Base-by-base conservation (phyloP, 2,113 vertebrate species). In the Benitochromis conjunctus region DNA sequence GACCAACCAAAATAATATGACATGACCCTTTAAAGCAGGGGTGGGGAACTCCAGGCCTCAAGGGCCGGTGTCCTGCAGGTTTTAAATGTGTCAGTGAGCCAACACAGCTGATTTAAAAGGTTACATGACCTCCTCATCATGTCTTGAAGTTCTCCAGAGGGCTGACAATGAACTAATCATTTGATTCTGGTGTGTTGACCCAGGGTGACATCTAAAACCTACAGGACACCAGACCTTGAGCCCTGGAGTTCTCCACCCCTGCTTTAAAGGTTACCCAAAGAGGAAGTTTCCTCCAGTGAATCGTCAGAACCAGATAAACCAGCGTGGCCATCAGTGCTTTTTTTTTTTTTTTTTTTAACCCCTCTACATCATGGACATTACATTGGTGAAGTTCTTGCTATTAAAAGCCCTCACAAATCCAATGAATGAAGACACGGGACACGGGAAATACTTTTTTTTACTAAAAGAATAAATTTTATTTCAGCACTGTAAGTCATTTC, bases 381-480 rank as follows among this genome's bases (percentile, higher is more conserved):
- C 34, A 38, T 38, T 64, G 11, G 19, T 38, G 60, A 1, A 21
- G 8, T 4, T 1, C 38, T 2, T 38, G 19, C 34, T 66, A 21
- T 13, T 51, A 76, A 53, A 31, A n/a, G 0, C 71, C 43, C 16
- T 2, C 46, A 31, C 5, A 36, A 38, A 11, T 16, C 18, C 34
- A 8, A 71, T 1, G 55, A 91, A 87, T 76, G 3, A 91, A 77
- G 18, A 89, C 84, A 79, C 53, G 0, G 43, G 69, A 90, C 71
- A 78, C 77, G 29, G 34, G 1, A 54, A 51, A 51, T 55, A 76
- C 36, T 84, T 94, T 94, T 95, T 95, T 96, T 96, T 97, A 97
- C 96, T 97, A 97, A 97, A 97, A 97, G 96, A 97, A 97, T 97
- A 97, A 96, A 97, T 96, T 97, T 97, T 97, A 97, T 97, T 97